These are phyloP conservation scores for Pandemis corylana DNA, from an alignment of 2,888 invertebrate genomes.

Conservation along the genomic window DNA sequence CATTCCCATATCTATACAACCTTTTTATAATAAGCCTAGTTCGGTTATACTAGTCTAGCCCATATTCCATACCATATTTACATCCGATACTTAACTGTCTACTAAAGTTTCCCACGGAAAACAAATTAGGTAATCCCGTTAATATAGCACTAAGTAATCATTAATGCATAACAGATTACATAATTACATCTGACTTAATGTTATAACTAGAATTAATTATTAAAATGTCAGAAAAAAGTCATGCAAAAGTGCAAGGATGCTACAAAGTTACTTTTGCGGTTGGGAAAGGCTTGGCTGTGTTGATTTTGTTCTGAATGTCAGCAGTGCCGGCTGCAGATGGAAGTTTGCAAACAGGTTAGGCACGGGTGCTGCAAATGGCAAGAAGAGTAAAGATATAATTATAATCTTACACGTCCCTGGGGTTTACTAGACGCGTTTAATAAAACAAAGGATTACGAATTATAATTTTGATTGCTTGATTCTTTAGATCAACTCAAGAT, in stretches of 20 bases:
- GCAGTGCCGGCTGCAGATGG: neutral
- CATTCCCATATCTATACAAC: too few relatives aligned
- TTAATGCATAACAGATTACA: slow-evolving; percentile 19
- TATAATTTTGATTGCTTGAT: too few relatives aligned
- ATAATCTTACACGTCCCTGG: neutral
- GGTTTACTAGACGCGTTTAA: neutral
- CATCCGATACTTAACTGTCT: neutral
- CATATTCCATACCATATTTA: neutral
- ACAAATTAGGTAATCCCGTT: slow-evolving; percentile 19
- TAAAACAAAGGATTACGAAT: too few relatives aligned
- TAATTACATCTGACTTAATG: slow-evolving; percentile 30
- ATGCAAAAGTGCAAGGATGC: slow-evolving; percentile 16
- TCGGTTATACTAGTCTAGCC: neutral
- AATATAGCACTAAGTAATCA: slow-evolving; percentile 14
- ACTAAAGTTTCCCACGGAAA: slow-evolving; percentile 9
- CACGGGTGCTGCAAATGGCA: slow-evolving; percentile 6
- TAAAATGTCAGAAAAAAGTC: slow-evolving; percentile 30
- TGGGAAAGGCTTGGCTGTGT: neutral
- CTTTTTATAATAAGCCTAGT: neutral
- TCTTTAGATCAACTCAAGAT: too few relatives aligned
- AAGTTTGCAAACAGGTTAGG: slow-evolving; percentile 14
- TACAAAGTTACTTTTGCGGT: slow-evolving; percentile 19
- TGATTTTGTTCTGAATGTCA: neutral
- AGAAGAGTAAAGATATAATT: slow-evolving; percentile 1
- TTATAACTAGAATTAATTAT: slow-evolving; percentile 36